Base-by-base conservation (phyloP, 2,888 invertebrate species). In the Euspilapteryx auroguttella region DNA sequence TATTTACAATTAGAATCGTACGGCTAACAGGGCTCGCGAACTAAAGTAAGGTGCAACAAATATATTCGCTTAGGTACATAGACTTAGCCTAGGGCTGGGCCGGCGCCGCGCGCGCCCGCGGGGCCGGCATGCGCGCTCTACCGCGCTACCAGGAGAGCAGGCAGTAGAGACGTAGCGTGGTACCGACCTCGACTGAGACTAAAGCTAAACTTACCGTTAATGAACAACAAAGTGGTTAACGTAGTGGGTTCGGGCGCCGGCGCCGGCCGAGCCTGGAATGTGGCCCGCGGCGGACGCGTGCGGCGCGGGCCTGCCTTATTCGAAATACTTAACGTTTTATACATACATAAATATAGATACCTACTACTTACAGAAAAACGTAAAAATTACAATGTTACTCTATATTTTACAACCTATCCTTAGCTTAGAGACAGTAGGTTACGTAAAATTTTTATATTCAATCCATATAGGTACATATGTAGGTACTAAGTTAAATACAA, bases 221-320 rank as follows among this genome's bases (percentile, higher is more conserved):
- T 73, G 73, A 73, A 73, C 73, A 73, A 68, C 71, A 69, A 62
- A 66, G 71, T 73, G 73, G 73, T 69, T 68, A 71, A 69, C 24
- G 10, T 26, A 25, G 7, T 14, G 21, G 24, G 20, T 28, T 24
- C 23, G 25, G 20, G 29, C 20, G 29, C 25, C 14, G 8, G 5
- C 14, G 17, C 14, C 21, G 25, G 12, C 12, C 61, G 59, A 62
- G 65, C 57, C 49, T 73, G 73, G 73, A 73, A 73, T 73, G 73
- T 73, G 56, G 66, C 61, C 59, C n/a, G 62, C 59, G 58, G 62
- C 64, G 53, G 49, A 44, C 51, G 42, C 41, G 46, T 10, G 12
- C 15, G 23, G 20, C 4, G 6, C 12, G 9, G 8, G 8, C 21
- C 17, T 12, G 15, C 17, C 39, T 45, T 39, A 40, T 57, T 61